phyloP scores from a whole-genome alignment of 23 tunicate genomes.

The Ascidia mentula region DNA sequence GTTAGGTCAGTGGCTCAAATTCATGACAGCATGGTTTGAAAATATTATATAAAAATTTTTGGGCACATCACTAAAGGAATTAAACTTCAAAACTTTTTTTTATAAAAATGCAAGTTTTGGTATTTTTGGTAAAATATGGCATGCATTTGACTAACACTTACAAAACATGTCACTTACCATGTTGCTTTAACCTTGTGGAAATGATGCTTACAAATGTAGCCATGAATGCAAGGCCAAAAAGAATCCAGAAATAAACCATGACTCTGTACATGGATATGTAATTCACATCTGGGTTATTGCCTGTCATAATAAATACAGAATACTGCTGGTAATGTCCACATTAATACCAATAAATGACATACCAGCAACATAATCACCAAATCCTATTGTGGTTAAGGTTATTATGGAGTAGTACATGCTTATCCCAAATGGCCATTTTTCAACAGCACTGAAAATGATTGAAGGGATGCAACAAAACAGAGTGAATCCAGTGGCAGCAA shows the following conservation, averaged over 20 bases:
- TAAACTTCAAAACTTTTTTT: too few species aligned
- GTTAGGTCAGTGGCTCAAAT: too few species aligned
- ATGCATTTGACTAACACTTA: too few species aligned
- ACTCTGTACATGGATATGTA: conserved; percentile 50
- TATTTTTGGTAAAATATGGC: too few species aligned
- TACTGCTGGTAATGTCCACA: conserved; percentile 42
- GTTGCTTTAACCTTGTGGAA: neutral
- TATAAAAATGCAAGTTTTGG: too few species aligned
- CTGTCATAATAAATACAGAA: neutral
- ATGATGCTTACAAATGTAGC: conserved; percentile 35
- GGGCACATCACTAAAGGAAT: too few species aligned
- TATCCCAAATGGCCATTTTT: conserved; percentile 42
- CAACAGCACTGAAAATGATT: conserved; percentile 45
- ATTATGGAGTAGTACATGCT: conserved; percentile 69
- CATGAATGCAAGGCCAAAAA: conserved; percentile 86
- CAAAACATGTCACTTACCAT: neutral
- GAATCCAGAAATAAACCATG: conserved; percentile 84
- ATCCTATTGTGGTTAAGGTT: conserved; percentile 79
- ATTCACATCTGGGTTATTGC: conserved; percentile 13
- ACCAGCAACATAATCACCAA: conserved; percentile 88
- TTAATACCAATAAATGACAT: conserved; percentile 48
- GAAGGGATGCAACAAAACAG: conserved; percentile 69
- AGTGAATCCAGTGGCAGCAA: conserved; percentile 44
- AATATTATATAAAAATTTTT: too few species aligned
- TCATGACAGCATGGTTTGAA: too few species aligned